phyloP scores from a whole-genome alignment of 1,140 invertebrate species.

The Hermetia illucens region DNA sequence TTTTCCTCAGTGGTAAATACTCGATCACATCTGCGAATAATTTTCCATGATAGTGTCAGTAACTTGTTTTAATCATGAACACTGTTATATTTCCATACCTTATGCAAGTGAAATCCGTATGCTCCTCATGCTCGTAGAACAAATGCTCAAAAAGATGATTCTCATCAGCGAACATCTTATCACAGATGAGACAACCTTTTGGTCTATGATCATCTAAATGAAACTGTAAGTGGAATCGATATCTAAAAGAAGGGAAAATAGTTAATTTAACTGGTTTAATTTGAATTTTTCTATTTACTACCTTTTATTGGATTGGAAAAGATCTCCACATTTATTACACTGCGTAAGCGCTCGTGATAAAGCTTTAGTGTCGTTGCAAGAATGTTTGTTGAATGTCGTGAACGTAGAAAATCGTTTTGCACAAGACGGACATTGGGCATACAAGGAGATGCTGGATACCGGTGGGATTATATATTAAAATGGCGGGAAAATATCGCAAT shows the following conservation, averaged over 20 bases:
- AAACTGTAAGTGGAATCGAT: slow-evolving; percentile 24
- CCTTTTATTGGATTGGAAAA: slow-evolving; percentile 26
- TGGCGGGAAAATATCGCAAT: too few species aligned
- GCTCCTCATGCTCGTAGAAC: slow-evolving; percentile 18
- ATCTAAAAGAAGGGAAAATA: slow-evolving; percentile 11
- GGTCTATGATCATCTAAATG: slow-evolving; percentile 21
- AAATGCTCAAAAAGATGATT: slow-evolving; percentile 23
- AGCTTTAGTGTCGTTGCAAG: slow-evolving; percentile 19
- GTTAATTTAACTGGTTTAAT: neutral
- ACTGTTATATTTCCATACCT: too few species aligned
- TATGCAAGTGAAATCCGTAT: slow-evolving; percentile 16
- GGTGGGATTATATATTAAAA: too few species aligned
- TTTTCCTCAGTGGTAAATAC: slow-evolving; percentile 15
- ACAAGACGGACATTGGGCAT: slow-evolving; percentile 21
- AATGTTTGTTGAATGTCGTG: slow-evolving; percentile 23
- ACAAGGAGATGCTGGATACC: too few species aligned
- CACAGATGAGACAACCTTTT: slow-evolving; percentile 19
- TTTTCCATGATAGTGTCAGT: too few species aligned
- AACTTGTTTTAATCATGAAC: too few species aligned
- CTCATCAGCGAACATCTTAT: slow-evolving; percentile 14
- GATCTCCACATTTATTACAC: slow-evolving; percentile 17
- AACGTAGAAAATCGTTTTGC: slow-evolving; percentile 21
- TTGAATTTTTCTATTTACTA: too few species aligned
- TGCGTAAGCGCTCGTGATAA: slow-evolving; percentile 13
- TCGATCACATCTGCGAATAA: slow-evolving; percentile 18